phyloP scores from a whole-genome alignment of 1,140 invertebrate genomes.

The Dendrolimus punctatus region DNA sequence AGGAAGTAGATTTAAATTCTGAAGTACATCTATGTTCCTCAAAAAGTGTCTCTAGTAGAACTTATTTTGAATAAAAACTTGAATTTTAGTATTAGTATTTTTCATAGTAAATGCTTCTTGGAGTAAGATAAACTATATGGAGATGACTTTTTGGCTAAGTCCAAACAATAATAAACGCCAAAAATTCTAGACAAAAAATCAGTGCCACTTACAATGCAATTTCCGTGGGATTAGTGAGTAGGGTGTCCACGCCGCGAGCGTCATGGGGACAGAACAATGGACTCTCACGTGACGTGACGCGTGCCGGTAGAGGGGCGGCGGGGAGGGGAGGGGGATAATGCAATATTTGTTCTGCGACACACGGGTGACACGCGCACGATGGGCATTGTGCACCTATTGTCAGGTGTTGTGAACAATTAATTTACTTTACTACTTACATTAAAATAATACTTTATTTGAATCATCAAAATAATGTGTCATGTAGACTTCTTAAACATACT shows the following conservation, averaged over 20 bases:
- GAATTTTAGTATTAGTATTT: no score
- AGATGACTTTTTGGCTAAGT: not conserved
- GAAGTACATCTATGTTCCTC: no score
- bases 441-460: no score
- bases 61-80: no score
- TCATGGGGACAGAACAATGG: slow-evolving; percentile 20
- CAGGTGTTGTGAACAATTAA: slow-evolving; percentile 23
- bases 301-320: slow-evolving; percentile 17
- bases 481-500: no score
- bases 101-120: no score
- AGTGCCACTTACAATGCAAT: slow-evolving; percentile 35
- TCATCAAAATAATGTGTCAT: no score
- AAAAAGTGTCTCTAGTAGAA: no score
- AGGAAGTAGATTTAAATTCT: no score
- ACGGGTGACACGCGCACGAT: slow-evolving; percentile 55
- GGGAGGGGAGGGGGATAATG: slow-evolving; percentile 33
- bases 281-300: slow-evolving; percentile 18
- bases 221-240: slow-evolving; percentile 44
- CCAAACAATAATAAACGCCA: slow-evolving; percentile 2
- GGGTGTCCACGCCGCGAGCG: slow-evolving; percentile 41
- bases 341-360: slow-evolving; percentile 66
- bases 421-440: no score
- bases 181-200: slow-evolving; percentile 32
- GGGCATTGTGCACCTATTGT: slow-evolving; percentile 44
- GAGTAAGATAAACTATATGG: no score